Conservation (phyloP, 2,113 vertebrate genomes). For the Xenopus laevis region DNA sequence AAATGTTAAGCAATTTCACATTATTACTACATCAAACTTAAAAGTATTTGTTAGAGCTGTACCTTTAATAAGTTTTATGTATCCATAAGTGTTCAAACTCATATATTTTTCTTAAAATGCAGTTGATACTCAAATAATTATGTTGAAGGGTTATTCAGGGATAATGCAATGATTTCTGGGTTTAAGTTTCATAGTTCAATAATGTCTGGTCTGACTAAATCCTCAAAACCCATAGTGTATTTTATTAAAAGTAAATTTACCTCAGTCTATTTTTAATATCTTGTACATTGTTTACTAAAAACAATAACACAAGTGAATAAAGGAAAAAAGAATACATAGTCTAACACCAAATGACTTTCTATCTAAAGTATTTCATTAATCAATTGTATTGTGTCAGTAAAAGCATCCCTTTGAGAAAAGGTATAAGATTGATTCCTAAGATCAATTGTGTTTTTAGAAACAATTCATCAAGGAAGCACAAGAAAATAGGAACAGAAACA, state of each 20-base stretch:
- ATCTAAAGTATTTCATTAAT: constrained; percentile 41
- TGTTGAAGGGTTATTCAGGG: background rate
- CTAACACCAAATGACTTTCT: constrained; percentile 28
- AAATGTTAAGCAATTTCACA: too few relatives aligned
- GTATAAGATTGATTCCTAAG: constrained; percentile 50
- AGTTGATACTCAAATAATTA: background rate
- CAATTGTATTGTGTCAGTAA: constrained; percentile 43
- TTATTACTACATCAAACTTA: too few relatives aligned
- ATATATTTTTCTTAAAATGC: too few relatives aligned
- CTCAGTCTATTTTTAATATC: constrained; percentile 10
- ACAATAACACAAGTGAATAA: background rate
- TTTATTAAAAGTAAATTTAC: background rate
- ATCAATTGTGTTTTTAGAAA: constrained; percentile 47
- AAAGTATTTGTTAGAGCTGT: too few relatives aligned
- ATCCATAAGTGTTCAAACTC: too few relatives aligned
- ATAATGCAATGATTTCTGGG: constrained; percentile 16
- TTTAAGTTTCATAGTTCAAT: background rate
- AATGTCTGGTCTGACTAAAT: background rate
- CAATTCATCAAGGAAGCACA: constrained; percentile 54
- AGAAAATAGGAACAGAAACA: constrained; percentile 2
- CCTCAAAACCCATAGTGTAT: too few relatives aligned
- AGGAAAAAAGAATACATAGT: background rate
- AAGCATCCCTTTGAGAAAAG: constrained; percentile 51
- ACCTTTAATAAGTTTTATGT: too few relatives aligned
- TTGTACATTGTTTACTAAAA: constrained; percentile 15